phyloP scores from a whole-genome alignment of 2,888 invertebrate genomes.

The Agelastica alni region DNA sequence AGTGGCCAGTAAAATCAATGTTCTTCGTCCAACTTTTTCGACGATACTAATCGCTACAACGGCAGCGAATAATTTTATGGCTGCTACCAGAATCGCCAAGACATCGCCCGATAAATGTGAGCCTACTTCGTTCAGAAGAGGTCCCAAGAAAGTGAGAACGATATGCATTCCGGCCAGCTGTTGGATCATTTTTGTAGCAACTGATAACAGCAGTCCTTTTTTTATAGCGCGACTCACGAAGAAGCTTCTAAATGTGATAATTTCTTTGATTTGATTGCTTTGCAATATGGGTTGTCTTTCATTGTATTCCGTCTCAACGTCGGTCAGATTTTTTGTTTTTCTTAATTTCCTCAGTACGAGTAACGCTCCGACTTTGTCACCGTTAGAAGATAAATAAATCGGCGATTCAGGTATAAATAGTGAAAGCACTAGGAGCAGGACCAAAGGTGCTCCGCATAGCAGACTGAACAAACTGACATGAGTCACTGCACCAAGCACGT shows the following conservation, averaged over 20 bases:
- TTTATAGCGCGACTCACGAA: constrained; percentile 11
- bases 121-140: constrained; percentile 72
- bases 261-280: constrained; percentile 57
- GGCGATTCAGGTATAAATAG: constrained; percentile 35
- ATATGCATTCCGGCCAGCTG: constrained; percentile 79
- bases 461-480: constrained; percentile 26
- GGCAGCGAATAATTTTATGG: constrained; percentile 72
- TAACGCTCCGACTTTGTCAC: constrained; percentile 2
- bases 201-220: constrained; percentile 67
- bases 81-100: constrained; percentile 75
- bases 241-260: constrained; percentile 1
- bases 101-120: constrained; percentile 62
- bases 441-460: constrained; percentile 23
- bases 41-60: constrained; percentile 72
- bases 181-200: constrained; percentile 80
- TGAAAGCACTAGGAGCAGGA: constrained; percentile 20
- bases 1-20: constrained; percentile 70
- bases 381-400: constrained; percentile 24
- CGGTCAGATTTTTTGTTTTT: neutral
- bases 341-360: constrained; percentile 12
- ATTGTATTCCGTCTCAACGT: constrained; percentile 9
- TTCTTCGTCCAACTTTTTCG: constrained; percentile 72
- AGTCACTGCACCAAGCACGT: constrained; percentile 28
- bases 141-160: constrained; percentile 73
- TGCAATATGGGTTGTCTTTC: constrained; percentile 60